These are phyloP conservation scores for Parazoanthus atlanticus DNA, from an alignment of 92 coral and sea anemone species.

Conservation along the genomic window DNA sequence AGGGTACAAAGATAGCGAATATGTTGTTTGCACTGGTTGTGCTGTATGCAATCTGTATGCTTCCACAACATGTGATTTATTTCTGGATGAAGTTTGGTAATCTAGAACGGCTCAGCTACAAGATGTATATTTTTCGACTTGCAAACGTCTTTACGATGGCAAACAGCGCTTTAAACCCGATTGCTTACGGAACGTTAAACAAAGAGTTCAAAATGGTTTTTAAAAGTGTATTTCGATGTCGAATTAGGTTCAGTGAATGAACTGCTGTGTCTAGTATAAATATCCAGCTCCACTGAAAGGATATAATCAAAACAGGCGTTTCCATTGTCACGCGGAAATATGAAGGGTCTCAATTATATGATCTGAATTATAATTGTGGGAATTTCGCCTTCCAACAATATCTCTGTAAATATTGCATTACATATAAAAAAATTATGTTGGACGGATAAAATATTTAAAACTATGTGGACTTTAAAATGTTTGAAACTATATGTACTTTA, in stretches of 20 bases:
- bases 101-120: constrained; percentile 70
- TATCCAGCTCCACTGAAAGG: not conserved
- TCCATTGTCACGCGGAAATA: too few species aligned
- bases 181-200: constrained; percentile 85
- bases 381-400: too few species aligned
- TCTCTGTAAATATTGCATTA: too few species aligned
- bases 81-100: constrained; percentile 90
- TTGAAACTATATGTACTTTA: too few species aligned
- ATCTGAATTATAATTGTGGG: too few species aligned
- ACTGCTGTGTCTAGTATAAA: not conserved
- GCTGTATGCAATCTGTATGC: constrained; percentile 80
- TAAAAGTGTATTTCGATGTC: constrained; percentile 51
- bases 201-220: constrained; percentile 82
- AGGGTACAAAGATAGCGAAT: constrained; percentile 79
- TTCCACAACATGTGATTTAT: constrained; percentile 86
- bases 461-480: too few species aligned
- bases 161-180: constrained; percentile 90
- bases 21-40: constrained; percentile 82
- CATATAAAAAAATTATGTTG: too few species aligned
- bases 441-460: too few species aligned
- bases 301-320: too few species aligned
- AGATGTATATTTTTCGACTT: constrained; percentile 84
- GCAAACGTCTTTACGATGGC: constrained; percentile 93
- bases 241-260: not conserved
- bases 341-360: too few species aligned